Conservation (phyloP, 2,888 invertebrate genomes). For the Cantharis rustica region DNA sequence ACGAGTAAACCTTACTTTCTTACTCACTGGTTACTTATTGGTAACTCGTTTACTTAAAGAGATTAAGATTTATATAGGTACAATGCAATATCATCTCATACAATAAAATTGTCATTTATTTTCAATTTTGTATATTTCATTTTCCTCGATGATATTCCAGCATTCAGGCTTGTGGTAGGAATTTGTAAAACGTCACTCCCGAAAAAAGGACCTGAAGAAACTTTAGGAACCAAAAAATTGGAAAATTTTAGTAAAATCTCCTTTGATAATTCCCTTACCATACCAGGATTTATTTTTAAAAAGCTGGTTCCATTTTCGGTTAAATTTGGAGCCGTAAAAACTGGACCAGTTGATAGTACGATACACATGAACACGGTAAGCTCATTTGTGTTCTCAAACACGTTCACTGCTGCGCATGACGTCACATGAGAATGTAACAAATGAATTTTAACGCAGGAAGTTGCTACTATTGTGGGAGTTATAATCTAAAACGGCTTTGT, state of each 20-base stretch:
- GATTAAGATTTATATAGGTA: too few species aligned
- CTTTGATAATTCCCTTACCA: background rate
- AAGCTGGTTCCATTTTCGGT: background rate
- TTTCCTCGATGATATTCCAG: background rate
- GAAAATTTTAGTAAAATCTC: background rate
- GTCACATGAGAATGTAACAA: too few species aligned
- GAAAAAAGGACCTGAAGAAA: background rate
- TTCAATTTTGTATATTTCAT: background rate
- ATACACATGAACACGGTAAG: too few species aligned
- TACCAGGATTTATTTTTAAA: background rate
- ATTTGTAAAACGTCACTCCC: background rate
- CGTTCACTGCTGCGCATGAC: too few species aligned
- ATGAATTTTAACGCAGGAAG: too few species aligned
- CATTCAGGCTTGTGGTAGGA: background rate
- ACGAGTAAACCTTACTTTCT: too few species aligned
- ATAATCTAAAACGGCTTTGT: too few species aligned
- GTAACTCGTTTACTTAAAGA: too few species aligned
- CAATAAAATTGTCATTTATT: background rate
- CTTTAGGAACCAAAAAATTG: background rate
- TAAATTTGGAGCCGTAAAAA: background rate
- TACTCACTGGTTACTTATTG: too few species aligned
- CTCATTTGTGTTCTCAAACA: too few species aligned
- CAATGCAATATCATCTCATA: background rate
- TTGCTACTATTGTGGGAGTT: too few species aligned
- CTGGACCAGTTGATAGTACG: too few species aligned